Evolutionary conservation across 1,140 invertebrate species (phyloP).

Genomic region (Panagrolaimus sp.): DNA sequence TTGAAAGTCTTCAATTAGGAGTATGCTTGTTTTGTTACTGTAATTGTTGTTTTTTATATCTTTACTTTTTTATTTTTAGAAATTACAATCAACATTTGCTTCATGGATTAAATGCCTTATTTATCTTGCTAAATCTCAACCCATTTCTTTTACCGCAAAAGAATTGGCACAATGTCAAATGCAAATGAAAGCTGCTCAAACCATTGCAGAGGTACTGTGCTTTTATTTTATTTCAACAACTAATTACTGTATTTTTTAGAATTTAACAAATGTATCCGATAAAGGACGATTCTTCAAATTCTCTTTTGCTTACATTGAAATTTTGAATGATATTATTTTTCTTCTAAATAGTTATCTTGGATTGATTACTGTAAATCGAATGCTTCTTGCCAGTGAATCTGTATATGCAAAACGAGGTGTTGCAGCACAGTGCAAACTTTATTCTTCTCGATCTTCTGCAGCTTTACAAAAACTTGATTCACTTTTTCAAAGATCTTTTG

Average conservation of each 20-base stretch:
- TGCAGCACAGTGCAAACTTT: background rate
- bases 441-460: background rate
- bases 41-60: background rate
- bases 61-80: background rate
- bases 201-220: no score
- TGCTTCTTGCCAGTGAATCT: background rate
- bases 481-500: background rate
- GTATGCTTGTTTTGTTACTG: background rate
- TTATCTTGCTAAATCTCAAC: background rate
- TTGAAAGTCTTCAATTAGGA: background rate
- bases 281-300: slow-evolving; percentile 4
- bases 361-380: background rate
- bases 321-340: background rate
- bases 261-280: background rate
- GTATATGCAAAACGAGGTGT: background rate
- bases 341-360: background rate
- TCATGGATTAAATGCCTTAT: slow-evolving; percentile 1
- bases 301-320: background rate
- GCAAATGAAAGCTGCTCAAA: no score
- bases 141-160: background rate
- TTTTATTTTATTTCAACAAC: no score
- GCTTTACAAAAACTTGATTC: background rate
- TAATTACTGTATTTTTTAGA: background rate
- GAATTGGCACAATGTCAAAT: no score
- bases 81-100: background rate